Evolutionary conservation across 1,140 invertebrate species (phyloP), one percentile per base, ranked within the genome.

Genomic region (Drosophila mayri): DNA sequence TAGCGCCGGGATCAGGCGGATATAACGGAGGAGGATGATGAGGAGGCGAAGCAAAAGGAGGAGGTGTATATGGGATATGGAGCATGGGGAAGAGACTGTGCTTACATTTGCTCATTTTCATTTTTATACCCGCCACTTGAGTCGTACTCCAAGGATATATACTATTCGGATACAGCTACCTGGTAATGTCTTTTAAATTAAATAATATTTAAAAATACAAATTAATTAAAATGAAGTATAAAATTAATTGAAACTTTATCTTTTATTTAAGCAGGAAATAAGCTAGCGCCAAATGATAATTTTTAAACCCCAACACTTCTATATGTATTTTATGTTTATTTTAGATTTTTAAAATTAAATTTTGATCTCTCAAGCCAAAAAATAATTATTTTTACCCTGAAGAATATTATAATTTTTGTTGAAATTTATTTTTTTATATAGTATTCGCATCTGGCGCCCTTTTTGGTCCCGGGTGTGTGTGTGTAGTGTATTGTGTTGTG

Each of bases 21-120:
- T 63, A 52, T 40, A 49, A 20, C 35, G 12, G 14, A 22, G 44
- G 40, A 30, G 22, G 6, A 16, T 22, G 22, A 12, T 20, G 6
- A 7, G 6, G 20, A 44, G 11, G 28, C 35, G 43, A 7, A 10
- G 6, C 20, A 44, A 2, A 22, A 40, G n/a, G n/a, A 32, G 55
- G 32, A 50, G 30, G 28, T 25, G 28, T 43, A 46, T 38, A 46
- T 43, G 64, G 50, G 18, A 16, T 22, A 38, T 22, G 50, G 32
- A n/a, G 30, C 18, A 38, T 37, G 50, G 25, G 22, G 30, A n/a
- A 63, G 38, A 35, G 59, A 60, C 61, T 82, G 63, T 79, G 70
- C 83, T 88, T 80, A 80, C 79, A 70, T 73, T 88, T 87, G 84
- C 84, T 87, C 80, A 88, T 87, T 87, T 87, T 84, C 79, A 73